Conservation (phyloP, 2,113 vertebrate genomes). For the Parus major region DNA sequence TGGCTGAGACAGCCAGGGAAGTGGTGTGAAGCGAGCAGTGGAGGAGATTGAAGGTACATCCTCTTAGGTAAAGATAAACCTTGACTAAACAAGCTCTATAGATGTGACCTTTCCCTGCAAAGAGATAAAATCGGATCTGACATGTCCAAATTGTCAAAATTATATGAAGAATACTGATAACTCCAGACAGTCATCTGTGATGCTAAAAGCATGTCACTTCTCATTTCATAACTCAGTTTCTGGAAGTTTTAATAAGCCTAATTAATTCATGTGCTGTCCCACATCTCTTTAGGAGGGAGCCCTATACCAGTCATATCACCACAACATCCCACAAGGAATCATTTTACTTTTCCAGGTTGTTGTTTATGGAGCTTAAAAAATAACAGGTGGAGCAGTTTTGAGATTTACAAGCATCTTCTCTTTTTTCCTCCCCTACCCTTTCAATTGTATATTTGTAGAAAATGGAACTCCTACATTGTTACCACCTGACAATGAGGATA, state of each 20-base stretch:
- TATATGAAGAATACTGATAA: background rate
- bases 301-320: background rate
- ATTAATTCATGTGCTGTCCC: background rate
- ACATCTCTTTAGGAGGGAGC: background rate
- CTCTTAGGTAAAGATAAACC: background rate
- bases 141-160: background rate
- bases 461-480: background rate
- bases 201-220: background rate
- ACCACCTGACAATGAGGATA: background rate
- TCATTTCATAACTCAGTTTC: background rate
- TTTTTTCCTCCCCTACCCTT: background rate
- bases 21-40: background rate
- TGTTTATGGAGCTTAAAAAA: background rate
- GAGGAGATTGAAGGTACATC: background rate
- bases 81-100: background rate
- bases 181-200: background rate
- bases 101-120: background rate
- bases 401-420: background rate
- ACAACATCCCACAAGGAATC: background rate
- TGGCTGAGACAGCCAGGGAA: background rate
- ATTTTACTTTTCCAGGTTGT: background rate
- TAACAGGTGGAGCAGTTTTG: background rate
- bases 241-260: background rate
- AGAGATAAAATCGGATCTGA: background rate
- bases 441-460: background rate